Evolutionary conservation across 1,140 invertebrate genomes (phyloP).

Genomic region (Lordiphosa mommai): DNA sequence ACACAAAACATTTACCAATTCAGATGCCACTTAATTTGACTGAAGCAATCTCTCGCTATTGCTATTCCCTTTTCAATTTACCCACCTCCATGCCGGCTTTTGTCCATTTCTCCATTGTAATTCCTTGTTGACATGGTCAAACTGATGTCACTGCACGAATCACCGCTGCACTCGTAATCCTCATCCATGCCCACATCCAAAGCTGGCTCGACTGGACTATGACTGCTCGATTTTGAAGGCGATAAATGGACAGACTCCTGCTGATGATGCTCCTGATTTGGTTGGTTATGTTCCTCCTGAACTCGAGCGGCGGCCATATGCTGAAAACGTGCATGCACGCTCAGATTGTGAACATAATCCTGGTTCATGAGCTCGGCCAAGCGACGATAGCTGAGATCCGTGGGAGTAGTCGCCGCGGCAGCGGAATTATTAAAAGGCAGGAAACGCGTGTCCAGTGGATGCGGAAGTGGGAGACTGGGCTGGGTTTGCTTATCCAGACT

Average conservation of each 20-base stretch:
- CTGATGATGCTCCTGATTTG: constrained; percentile 8
- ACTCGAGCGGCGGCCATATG: constrained; percentile 48
- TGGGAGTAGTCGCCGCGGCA: constrained; percentile 15
- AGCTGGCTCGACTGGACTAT: constrained; percentile 45
- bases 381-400: constrained; percentile 59
- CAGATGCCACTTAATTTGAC: too few species aligned
- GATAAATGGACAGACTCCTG: constrained; percentile 30
- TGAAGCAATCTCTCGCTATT: not conserved
- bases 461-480: constrained; percentile 23
- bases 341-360: constrained; percentile 66
- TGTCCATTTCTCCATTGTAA: constrained; percentile 65
- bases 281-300: constrained; percentile 35
- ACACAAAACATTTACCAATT: too few species aligned
- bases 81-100: constrained; percentile 67
- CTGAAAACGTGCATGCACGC: constrained; percentile 57
- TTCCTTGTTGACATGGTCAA: constrained; percentile 74
- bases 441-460: constrained; percentile 57
- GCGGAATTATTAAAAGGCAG: constrained; percentile 49
- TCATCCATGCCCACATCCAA: constrained; percentile 72
- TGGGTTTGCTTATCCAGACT: constrained; percentile 49
- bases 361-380: constrained; percentile 67
- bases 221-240: constrained; percentile 43
- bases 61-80: not conserved
- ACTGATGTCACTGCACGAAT: constrained; percentile 78
- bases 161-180: constrained; percentile 73